phyloP scores from a whole-genome alignment of 2,888 invertebrate species.

The Stenoptilia bipunctidactyla region DNA sequence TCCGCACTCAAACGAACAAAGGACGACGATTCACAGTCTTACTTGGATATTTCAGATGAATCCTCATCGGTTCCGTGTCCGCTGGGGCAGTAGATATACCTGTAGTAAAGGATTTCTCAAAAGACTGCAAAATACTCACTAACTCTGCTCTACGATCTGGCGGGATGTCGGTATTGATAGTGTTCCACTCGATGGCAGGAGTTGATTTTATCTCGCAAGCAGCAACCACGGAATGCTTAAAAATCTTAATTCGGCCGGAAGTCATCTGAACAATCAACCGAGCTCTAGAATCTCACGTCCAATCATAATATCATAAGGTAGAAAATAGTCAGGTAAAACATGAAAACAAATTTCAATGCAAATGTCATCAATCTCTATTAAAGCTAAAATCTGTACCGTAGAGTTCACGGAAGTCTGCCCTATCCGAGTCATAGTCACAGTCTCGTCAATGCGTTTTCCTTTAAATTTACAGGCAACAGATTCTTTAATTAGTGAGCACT shows the following conservation, averaged over 20 bases:
- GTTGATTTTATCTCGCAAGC: not conserved
- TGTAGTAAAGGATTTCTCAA: not conserved
- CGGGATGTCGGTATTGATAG: not conserved
- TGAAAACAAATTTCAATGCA: no score
- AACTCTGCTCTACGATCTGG: not conserved
- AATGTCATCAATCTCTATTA: no score
- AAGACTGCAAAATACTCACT: not conserved
- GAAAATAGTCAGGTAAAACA: no score
- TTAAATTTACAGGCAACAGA: no score
- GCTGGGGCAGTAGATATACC: constrained; percentile 1
- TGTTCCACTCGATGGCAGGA: not conserved
- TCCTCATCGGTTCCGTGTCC: constrained; percentile 1
- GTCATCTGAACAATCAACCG: not conserved
- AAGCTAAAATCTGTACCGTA: no score
- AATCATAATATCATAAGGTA: no score
- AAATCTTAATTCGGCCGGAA: not conserved
- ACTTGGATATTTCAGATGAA: constrained; percentile 3
- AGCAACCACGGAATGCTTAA: not conserved
- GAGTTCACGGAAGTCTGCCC: no score
- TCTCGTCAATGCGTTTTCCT: no score
- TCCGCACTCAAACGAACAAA: not conserved
- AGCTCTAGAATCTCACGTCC: no score
- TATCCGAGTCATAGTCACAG: no score
- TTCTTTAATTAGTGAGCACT: no score
- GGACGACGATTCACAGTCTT: constrained; percentile 2